Conservation (phyloP, 2,797 vertebrate genomes). For the Sardinella longiceps region DNA sequence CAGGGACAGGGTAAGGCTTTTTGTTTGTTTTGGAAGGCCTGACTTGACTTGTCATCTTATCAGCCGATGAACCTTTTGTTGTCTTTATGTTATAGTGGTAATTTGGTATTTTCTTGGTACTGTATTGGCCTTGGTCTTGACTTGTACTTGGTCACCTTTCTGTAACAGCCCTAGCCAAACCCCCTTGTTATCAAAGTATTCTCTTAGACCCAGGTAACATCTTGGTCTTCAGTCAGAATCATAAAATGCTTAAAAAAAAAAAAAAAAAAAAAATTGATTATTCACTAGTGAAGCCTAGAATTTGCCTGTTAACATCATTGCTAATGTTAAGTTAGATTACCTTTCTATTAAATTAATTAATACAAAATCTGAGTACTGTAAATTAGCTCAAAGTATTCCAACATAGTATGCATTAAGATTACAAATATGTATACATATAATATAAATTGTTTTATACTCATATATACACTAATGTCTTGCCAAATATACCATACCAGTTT, state of each 20-base stretch:
- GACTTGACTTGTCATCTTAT: not conserved
- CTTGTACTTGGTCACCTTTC: not conserved
- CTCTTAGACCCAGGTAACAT: not conserved
- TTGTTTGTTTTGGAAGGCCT: not conserved
- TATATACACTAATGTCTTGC: constrained; percentile 33
- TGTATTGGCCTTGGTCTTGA: not conserved
- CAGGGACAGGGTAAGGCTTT: not conserved
- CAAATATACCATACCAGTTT: not conserved
- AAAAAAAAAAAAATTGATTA: not conserved
- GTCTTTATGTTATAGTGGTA: not conserved
- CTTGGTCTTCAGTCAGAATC: not conserved
- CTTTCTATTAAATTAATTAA: not conserved
- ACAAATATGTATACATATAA: constrained; percentile 21
- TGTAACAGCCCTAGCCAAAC: not conserved
- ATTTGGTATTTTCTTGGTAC: not conserved
- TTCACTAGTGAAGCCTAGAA: constrained; percentile 35
- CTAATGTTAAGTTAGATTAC: constrained; percentile 17
- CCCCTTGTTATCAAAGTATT: not conserved
- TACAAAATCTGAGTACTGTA: constrained; percentile 28
- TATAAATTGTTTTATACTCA: constrained; percentile 3
- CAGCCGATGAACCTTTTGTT: not conserved
- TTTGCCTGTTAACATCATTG: constrained; percentile 41
- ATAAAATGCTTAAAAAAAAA: not conserved
- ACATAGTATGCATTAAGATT: constrained; percentile 6
- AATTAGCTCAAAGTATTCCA: constrained; percentile 32